Evolutionary conservation across 1,140 invertebrate species (phyloP), one percentile per base, ranked within the genome.

Genomic region (Cydia amplana): DNA sequence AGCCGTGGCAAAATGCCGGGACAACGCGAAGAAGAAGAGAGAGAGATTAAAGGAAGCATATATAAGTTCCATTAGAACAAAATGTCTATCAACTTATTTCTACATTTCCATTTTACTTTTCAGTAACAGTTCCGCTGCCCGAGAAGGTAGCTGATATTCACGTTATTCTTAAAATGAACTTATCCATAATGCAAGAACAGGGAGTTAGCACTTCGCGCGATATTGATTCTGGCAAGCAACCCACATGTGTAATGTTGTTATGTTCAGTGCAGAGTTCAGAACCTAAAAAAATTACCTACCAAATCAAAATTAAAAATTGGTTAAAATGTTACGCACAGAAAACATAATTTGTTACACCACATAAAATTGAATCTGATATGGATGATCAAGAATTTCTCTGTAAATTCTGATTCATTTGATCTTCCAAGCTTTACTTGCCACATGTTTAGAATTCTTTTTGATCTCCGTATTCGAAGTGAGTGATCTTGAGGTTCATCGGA

Each of bases 211-310:
- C 65, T 70, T 70, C 32, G 16, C 65, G 65, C 32, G 65, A n/a
- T 70, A 70, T 70, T 70, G 65, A 70, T 70, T 70, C 36, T 70
- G 65, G 65, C 65, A 70, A 36, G 65, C 65, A 40, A 36, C 32
- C n/a, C 65, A 36, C 28, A 70, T 36, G 65, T 70, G n/a, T n/a
- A n/a, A n/a, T n/a, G 32, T 70, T 43, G 32, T 70, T 64, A 14
- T 7, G 65, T 18, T n/a, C 65, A 70, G 7, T 18, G 32, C 28
- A 70, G 65, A 70, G 32, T 60, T 18, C 64, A 36, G 16, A 7
- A 28, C 16, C 32, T 18, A 36, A 70, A 70, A 36, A 70, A 70
- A 40, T 1, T 51, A n/a, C 25, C 0, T 5, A 1, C 4, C 2
- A 14, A 51, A 14, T 16, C 2, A 51, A 51, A 51, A 51, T 16